Base-by-base conservation (phyloP, 1,140 invertebrate genomes). In the Aethina tumida region DNA sequence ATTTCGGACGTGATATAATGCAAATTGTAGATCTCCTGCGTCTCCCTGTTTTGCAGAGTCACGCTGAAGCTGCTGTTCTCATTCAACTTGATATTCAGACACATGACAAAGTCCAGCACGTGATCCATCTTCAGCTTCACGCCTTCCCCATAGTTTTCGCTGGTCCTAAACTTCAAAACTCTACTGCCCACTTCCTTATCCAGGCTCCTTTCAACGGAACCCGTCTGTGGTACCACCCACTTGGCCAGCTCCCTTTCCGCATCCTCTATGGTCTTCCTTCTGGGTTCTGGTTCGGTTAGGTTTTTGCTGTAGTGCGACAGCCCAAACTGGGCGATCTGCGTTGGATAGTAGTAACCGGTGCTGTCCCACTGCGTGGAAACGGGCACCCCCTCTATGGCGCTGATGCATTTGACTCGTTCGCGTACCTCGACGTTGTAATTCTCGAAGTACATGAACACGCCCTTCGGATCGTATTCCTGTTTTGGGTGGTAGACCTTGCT, bases 271-370 rank as follows among this genome's bases (percentile, higher is more conserved):
- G 77, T 47, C 47, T 71, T 75, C 41, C 74, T 63, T 20, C 74
- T 70, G 4, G 84, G 82, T 49, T 81, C 74, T 1, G 80, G 74
- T 51, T 89, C 85, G 0, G 83, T 87, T 10, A 91, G 57, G 65
- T 91, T 88, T 66, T 97, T 97, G 60, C 90, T 95, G 64, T 94
- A 98, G 66, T 99, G 96, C 15, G 92, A 88, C 20, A 99, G 64
- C 0, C 90, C 96, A 64, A 92, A 99, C 62, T 99, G 96, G 3
- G 94, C 92, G 45, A 99, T 96, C 71, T 99, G 96, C 2, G 95
- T 97, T 0, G 95, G 93, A 68, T 99, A 99, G 61, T 83, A 94
- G 63, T 98, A 97, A 28, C 92, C 94, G 28, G 77, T 73, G 14
- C 79, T 82, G 42, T 91, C 84, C 94, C 94, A 98, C 57, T 97